Conservation (phyloP, 2,888 invertebrate species). For the Leptopilina myrica region DNA sequence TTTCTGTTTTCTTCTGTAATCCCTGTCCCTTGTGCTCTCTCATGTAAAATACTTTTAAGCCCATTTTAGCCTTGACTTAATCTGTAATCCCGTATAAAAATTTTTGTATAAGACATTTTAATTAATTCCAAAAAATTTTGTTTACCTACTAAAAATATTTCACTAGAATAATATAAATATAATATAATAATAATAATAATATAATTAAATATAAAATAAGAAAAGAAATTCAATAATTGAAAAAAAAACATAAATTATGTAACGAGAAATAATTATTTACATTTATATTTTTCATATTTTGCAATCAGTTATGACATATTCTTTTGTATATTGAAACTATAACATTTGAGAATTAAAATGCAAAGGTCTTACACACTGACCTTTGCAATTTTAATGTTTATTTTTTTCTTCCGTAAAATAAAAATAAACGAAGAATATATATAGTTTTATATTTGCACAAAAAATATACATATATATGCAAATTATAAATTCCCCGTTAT, state of each 20-base stretch:
- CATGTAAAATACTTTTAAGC: constrained; percentile 5
- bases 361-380: background rate
- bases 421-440: no score
- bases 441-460: no score
- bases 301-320: constrained; percentile 10
- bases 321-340: background rate
- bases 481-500: no score
- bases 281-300: background rate
- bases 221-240: no score
- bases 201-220: no score
- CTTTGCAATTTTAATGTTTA: background rate
- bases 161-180: no score
- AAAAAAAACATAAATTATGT: background rate
- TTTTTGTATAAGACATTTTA: background rate
- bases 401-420: no score
- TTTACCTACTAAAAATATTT: no score
- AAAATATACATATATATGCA: no score
- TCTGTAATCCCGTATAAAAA: background rate
- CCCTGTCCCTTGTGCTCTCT: constrained; percentile 2
- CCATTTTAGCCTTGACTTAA: constrained; percentile 13
- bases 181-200: no score
- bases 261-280: background rate
- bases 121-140: no score
- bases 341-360: background rate
- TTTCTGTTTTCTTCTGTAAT: constrained; percentile 8